These are phyloP conservation scores for Exephanes ischioxanthus DNA, from an alignment of 2,888 invertebrate genomes.

Conservation along the genomic window DNA sequence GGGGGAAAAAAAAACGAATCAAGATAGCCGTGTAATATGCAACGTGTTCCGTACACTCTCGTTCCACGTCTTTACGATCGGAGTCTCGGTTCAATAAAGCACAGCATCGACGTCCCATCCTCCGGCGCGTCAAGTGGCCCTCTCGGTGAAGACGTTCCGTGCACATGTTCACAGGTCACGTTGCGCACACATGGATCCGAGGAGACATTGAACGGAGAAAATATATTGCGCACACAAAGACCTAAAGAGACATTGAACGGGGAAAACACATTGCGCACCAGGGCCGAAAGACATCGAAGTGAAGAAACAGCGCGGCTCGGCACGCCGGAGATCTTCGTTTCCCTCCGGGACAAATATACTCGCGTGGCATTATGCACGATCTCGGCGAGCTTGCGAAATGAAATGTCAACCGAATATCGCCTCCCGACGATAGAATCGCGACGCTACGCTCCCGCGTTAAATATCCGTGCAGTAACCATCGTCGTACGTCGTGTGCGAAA, in stretches of 20 bases:
- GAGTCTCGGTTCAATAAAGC: conserved; percentile 10
- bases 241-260: conserved; percentile 10
- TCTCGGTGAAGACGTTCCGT: conserved; percentile 18
- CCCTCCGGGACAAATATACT: conserved; percentile 53
- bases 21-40: no score
- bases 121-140: conserved; percentile 33
- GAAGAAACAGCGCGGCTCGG: conserved; percentile 58
- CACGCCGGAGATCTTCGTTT: conserved; percentile 55
- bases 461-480: conserved; percentile 9
- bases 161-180: not conserved
- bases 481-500: not conserved
- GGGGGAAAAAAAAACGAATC: no score
- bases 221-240: not conserved
- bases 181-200: not conserved
- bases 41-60: conserved; percentile 1
- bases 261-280: conserved; percentile 4
- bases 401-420: conserved; percentile 70
- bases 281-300: conserved; percentile 32
- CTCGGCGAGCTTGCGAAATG: conserved; percentile 63
- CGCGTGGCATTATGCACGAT: conserved; percentile 63
- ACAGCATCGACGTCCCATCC: conserved; percentile 15
- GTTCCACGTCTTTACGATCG: conserved; percentile 17
- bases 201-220: conserved; percentile 14
- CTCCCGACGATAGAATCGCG: conserved; percentile 39
- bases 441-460: conserved; percentile 21